Evolutionary conservation across 2,113 vertebrate species (phyloP).

Genomic region (Myrmecobius fasciatus): DNA sequence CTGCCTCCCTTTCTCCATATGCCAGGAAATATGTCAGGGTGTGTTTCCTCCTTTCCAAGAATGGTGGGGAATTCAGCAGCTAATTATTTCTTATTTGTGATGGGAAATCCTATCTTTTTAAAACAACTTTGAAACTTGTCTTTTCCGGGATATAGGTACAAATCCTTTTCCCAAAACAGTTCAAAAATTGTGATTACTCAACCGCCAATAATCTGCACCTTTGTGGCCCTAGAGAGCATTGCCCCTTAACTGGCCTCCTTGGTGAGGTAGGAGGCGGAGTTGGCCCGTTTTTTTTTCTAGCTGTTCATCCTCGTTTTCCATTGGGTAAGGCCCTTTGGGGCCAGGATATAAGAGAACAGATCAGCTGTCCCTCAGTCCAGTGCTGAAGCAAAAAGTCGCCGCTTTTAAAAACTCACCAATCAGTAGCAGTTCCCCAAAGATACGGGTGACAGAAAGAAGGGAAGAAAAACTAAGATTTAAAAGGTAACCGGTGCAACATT

Average conservation of each 20-base stretch:
- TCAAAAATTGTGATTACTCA: background rate
- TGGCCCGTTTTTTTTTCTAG: background rate
- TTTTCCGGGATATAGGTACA: background rate
- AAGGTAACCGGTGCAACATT: background rate
- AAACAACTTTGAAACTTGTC: background rate
- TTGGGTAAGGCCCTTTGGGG: background rate
- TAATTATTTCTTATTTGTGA: conserved; percentile 11
- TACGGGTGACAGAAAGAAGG: background rate
- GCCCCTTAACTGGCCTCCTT: background rate
- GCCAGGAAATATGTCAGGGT: background rate
- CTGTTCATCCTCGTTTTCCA: background rate
- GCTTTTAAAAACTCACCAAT: fast-evolving
- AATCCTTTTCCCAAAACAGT: background rate
- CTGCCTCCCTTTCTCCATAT: conserved; percentile 16
- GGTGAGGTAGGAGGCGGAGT: background rate
- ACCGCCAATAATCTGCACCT: background rate
- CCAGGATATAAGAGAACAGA: conserved; percentile 29
- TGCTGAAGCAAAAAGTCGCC: background rate
- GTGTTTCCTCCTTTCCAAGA: background rate
- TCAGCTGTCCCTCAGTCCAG: background rate
- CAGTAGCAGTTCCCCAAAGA: background rate
- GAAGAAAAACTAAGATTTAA: conserved; percentile 40
- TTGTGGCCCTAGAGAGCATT: background rate
- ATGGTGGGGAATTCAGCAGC: background rate
- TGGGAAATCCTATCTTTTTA: background rate